Evolutionary conservation across 2,113 vertebrate species (phyloP).

Genomic region (Agelaius phoeniceus): DNA sequence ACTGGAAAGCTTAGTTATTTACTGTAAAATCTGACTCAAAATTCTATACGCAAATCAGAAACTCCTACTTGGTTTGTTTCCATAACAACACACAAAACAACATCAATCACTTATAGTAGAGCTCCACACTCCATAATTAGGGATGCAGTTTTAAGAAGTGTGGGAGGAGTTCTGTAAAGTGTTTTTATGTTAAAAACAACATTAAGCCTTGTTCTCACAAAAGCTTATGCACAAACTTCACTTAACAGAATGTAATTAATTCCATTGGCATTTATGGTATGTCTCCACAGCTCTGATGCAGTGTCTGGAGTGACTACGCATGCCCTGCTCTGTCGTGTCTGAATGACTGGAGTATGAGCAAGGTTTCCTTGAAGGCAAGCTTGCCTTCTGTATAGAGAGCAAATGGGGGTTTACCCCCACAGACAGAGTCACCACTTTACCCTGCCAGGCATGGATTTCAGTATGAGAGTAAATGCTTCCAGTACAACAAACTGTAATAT

Average conservation of each 20-base stretch:
- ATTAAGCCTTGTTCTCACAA: constrained; percentile 10
- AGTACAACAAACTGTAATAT: not conserved
- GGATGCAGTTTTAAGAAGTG: constrained; percentile 46
- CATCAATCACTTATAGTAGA: constrained; percentile 59
- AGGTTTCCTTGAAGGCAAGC: not conserved
- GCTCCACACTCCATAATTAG: constrained; percentile 55
- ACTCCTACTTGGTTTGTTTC: constrained; percentile 65
- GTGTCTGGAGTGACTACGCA: not conserved
- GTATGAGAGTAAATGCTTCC: not conserved
- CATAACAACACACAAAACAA: constrained; percentile 59
- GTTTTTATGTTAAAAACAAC: constrained; percentile 49
- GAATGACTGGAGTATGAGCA: not conserved
- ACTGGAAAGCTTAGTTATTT: constrained; percentile 50
- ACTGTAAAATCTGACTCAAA: constrained; percentile 62
- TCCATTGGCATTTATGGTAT: not conserved
- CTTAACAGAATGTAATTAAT: not conserved
- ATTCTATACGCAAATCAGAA: constrained; percentile 32
- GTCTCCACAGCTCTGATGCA: not conserved
- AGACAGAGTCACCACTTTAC: not conserved
- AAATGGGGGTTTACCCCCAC: not conserved
- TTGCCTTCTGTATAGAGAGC: not conserved
- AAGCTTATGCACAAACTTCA: not conserved
- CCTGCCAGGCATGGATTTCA: not conserved
- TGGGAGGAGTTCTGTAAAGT: constrained; percentile 61
- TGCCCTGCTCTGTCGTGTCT: not conserved